These are phyloP conservation scores for Sebastes itinus DNA, from an alignment of 2,797 vertebrate genomes.

Conservation along the genomic window DNA sequence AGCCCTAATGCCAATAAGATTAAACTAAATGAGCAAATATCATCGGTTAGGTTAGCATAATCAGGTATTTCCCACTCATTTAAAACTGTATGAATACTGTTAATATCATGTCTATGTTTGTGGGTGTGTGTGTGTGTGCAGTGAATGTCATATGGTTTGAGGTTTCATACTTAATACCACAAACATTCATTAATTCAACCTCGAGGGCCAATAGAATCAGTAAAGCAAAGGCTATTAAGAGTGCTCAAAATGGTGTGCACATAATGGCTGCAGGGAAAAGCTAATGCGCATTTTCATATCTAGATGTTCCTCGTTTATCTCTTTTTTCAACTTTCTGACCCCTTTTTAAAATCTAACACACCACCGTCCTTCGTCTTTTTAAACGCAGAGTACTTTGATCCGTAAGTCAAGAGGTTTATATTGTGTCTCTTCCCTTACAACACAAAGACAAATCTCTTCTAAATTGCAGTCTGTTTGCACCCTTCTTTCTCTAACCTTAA, in stretches of 20 bases:
- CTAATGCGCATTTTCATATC: neutral
- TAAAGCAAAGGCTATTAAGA: slow-evolving; percentile 28
- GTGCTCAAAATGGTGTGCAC: slow-evolving; percentile 5
- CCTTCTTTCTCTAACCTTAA: neutral
- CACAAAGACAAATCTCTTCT: neutral
- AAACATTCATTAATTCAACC: slow-evolving; percentile 42
- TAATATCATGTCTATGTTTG: neutral
- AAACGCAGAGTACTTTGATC: neutral
- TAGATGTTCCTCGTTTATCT: neutral
- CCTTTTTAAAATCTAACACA: neutral
- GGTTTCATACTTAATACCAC: neutral
- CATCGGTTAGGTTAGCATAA: neutral
- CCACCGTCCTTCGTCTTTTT: neutral
- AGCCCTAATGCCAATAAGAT: neutral
- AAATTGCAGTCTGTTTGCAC: neutral
- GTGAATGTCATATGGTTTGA: too few species aligned
- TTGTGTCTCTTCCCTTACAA: neutral
- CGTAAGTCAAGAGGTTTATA: neutral
- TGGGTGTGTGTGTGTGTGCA: neutral
- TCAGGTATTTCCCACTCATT: neutral
- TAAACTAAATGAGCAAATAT: neutral
- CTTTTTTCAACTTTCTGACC: neutral
- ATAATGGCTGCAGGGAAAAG: slow-evolving; percentile 13
- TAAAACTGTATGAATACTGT: neutral
- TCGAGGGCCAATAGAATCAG: slow-evolving; percentile 14